Conservation (phyloP, 2,888 invertebrate species). For the Chalcis sispes region DNA sequence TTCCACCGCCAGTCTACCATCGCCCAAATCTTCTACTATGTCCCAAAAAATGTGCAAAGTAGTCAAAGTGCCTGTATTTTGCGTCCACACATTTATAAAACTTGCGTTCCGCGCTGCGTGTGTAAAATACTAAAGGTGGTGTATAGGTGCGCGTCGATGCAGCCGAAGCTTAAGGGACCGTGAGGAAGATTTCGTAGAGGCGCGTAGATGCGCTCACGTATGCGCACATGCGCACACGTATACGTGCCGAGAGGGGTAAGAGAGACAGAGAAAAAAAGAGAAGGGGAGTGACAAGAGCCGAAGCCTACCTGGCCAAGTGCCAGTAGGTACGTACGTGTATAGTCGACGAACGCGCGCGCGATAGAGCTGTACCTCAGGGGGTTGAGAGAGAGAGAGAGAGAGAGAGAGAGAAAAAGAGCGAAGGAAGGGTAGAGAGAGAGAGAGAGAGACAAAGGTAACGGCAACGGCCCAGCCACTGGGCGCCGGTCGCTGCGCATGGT, state of each 20-base stretch:
- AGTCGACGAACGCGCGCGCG: conserved; percentile 57
- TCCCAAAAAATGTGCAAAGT: conserved; percentile 17
- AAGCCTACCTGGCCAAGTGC: conserved; percentile 72
- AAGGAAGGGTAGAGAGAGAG: conserved; percentile 15
- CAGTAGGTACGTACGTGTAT: conserved; percentile 61
- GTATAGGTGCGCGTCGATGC: too few relatives aligned
- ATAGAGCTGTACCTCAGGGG: conserved; percentile 24
- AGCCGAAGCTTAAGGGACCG: too few relatives aligned
- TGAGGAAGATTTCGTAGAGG: background rate
- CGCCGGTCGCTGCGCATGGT: conserved; percentile 65
- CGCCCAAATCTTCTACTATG: background rate
- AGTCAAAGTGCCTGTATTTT: conserved; percentile 1
- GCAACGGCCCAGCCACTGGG: background rate
- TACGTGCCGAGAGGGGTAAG: too few relatives aligned
- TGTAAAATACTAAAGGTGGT: too few relatives aligned
- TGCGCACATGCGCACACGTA: background rate
- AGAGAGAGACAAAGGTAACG: too few relatives aligned
- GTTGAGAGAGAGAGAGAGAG: background rate
- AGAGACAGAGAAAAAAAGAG: too few relatives aligned
- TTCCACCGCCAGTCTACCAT: too few relatives aligned
- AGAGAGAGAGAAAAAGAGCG: background rate
- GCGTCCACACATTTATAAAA: background rate
- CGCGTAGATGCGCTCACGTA: conserved; percentile 10
- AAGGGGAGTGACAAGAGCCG: conserved; percentile 64
- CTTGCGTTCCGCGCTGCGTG: too few relatives aligned